phyloP scores from a whole-genome alignment of 2,888 invertebrate species.

The Pelosia muscerda region DNA sequence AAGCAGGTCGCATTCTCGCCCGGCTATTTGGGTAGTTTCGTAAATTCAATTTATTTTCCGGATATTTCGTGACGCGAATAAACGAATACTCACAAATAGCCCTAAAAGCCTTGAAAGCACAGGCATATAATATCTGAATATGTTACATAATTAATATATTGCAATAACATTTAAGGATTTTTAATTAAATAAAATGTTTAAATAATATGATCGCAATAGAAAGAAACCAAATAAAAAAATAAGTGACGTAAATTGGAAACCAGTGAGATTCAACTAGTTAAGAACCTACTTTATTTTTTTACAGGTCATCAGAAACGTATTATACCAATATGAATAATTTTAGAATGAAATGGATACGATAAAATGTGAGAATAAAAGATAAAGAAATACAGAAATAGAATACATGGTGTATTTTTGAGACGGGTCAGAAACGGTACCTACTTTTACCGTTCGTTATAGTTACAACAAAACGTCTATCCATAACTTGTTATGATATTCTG shows the following conservation, averaged over 20 bases:
- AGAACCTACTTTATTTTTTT: not conserved
- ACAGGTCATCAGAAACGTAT: not conserved
- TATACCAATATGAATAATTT: not conserved
- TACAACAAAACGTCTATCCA: no score
- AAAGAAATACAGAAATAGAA: no score
- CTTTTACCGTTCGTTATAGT: no score
- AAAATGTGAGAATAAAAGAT: not conserved
- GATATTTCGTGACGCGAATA: slow-evolving; percentile 36
- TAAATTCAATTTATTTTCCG: slow-evolving; percentile 32
- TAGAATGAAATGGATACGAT: no score
- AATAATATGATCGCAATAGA: not conserved
- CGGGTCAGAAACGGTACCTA: no score
- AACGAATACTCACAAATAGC: slow-evolving; percentile 24
- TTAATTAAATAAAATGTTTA: no score
- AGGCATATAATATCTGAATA: slow-evolving; percentile 16
- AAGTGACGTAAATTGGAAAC: not conserved
- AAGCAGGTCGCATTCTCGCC: slow-evolving; percentile 8
- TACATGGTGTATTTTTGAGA: no score
- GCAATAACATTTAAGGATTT: not conserved
- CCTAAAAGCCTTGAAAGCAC: slow-evolving; percentile 19
- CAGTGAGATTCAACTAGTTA: not conserved
- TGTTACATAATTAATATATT: not conserved
- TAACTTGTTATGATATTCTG: no score
- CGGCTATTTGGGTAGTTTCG: slow-evolving; percentile 22
- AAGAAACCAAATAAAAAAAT: not conserved